phyloP scores from a whole-genome alignment of 2,797 vertebrate genomes.

The Podarcis lilfordi region DNA sequence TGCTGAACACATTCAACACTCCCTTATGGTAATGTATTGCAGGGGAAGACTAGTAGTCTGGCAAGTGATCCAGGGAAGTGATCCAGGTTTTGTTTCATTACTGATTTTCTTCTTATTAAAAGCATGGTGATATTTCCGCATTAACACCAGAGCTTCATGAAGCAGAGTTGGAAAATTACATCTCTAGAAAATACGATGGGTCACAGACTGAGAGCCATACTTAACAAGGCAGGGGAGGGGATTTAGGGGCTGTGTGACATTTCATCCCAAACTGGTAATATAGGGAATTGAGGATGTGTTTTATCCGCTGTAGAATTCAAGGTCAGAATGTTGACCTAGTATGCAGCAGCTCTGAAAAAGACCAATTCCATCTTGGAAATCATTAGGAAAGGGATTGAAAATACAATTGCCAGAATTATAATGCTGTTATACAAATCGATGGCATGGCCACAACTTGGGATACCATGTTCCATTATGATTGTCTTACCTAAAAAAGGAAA shows the following conservation, averaged over 20 bases:
- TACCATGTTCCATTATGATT: no score
- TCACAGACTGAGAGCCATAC: background rate
- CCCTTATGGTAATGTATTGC: background rate
- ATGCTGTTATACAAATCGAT: no score
- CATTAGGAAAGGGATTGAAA: no score
- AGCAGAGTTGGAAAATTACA: background rate
- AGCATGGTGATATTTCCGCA: background rate
- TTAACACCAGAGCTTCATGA: no score
- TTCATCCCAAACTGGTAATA: background rate
- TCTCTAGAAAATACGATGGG: background rate
- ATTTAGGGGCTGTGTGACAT: background rate
- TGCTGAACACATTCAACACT: background rate
- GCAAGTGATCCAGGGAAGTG: background rate
- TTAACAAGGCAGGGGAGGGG: no score
- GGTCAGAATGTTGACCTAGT: no score
- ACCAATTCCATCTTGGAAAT: no score
- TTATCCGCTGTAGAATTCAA: background rate
- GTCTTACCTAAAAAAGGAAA: no score
- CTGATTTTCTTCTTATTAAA: background rate
- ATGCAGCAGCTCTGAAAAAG: no score
- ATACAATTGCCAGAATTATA: no score
- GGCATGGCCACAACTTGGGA: no score
- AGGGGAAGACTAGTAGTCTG: background rate
- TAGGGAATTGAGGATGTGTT: background rate
- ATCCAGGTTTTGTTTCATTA: background rate